These are phyloP conservation scores for Hirundichthys speculiger DNA, from an alignment of 2,113 vertebrate genomes.

Conservation along the genomic window DNA sequence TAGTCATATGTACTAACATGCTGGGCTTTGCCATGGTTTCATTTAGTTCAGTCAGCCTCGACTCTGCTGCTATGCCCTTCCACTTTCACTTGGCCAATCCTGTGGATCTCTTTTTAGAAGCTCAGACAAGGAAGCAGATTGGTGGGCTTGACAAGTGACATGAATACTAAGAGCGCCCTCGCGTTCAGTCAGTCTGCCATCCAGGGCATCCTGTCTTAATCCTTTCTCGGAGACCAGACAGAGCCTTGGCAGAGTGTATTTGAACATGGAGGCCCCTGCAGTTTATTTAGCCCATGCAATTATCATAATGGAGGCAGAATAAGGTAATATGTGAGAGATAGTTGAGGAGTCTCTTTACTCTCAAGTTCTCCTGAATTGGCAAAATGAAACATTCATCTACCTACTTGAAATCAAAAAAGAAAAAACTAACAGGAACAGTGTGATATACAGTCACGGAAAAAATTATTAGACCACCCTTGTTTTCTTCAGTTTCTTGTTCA, in stretches of 20 bases:
- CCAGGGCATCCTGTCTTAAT: slow-evolving; percentile 72
- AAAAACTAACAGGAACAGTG: neutral
- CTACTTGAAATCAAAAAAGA: slow-evolving; percentile 20
- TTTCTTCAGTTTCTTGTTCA: no score
- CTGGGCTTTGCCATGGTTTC: slow-evolving; percentile 34
- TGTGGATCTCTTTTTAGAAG: slow-evolving; percentile 52
- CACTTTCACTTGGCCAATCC: slow-evolving; percentile 42
- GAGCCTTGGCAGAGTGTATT: slow-evolving; percentile 60
- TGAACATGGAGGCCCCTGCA: slow-evolving; percentile 63
- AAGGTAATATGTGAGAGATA: slow-evolving; percentile 64
- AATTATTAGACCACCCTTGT: no score
- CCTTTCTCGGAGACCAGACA: slow-evolving; percentile 64
- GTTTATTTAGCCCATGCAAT: slow-evolving; percentile 75
- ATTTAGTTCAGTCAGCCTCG: slow-evolving; percentile 39
- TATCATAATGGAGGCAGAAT: slow-evolving; percentile 77
- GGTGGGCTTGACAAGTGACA: slow-evolving; percentile 63
- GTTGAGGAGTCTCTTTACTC: slow-evolving; percentile 54
- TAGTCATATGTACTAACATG: slow-evolving; percentile 42
- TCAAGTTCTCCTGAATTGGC: slow-evolving; percentile 15
- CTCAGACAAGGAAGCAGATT: slow-evolving; percentile 64
- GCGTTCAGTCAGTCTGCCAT: slow-evolving; percentile 60
- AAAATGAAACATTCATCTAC: slow-evolving; percentile 14
- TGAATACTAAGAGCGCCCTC: slow-evolving; percentile 72
- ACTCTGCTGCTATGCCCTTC: slow-evolving; percentile 36
- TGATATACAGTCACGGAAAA: no score